Base-by-base conservation (phyloP, 2,888 invertebrate genomes). In the Biston stratarius region DNA sequence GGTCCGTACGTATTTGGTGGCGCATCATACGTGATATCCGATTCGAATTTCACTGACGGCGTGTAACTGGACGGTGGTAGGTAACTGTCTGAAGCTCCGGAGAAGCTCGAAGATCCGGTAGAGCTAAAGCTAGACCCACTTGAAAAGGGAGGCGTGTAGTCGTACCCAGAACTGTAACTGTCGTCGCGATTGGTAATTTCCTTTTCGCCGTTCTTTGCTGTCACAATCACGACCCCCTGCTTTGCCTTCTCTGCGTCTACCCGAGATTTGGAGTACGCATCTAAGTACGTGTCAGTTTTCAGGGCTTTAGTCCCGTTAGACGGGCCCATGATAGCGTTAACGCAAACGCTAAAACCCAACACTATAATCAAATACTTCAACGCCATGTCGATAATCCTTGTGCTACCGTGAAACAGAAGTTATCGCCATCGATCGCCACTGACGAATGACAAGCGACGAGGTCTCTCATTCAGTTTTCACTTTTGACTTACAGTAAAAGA, bases 271-370 rank as follows among this genome's bases (percentile, higher is more conserved):
- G 94, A 94, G 75, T 96, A 95, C 2, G 96, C 96, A 49, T 96
- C 95, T 74, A 96, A 84, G 77, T 96, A 96, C 3, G 95, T 95
- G 82, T 96, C 96, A 0, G 88, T 89, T 81, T 91, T 92, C 59
- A 86, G 80, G 38, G 70, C 55, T 77, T 90, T 91, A 0, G 90
- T 92, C 64, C 78, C 82, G 70, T 91, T 93, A 33, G 71, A 67
- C 11, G 91, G 92, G n/a, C 90, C 90, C 9, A 92, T 83, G 51
- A 94, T 92, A 53, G 92, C 93, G 47, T 86, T 78, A 67, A 78
- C 91, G 73, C 84, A 87, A 71, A 78, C 86, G 77, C 84, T 78
- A 59, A 90, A 71, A 65, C 83, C 81, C 59, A 92, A 73, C 72
- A 91, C 66, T 66, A 79, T 77, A 61, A 83, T 76, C 73, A 83